Percentiles rank a stretch among this genome's conserved stretches.
Conservation (phyloP, 2,113 vertebrate species). For the Otolemur garnettii region DNA sequence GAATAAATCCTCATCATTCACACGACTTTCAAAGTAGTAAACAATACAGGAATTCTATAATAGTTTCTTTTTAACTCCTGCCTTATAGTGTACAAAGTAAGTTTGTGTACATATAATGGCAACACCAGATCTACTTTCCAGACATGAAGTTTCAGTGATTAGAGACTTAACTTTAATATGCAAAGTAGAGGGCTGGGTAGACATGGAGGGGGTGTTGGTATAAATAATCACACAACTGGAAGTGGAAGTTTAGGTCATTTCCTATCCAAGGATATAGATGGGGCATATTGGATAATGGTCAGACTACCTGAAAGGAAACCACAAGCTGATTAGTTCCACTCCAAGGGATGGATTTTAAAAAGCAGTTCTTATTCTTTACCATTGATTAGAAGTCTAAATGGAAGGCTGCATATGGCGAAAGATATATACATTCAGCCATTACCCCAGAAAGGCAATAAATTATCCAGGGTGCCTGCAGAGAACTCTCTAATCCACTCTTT, state of each 20-base stretch:
- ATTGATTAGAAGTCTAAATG: slow-evolving; percentile 75
- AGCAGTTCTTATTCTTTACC: slow-evolving; percentile 68
- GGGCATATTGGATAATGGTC: slow-evolving; percentile 71
- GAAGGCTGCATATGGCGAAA: slow-evolving; percentile 58
- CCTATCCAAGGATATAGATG: slow-evolving; percentile 70
- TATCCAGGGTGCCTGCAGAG: slow-evolving; percentile 67
- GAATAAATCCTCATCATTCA: slow-evolving; percentile 70
- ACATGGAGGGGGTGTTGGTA: slow-evolving; percentile 46
- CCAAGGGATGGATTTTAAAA: slow-evolving; percentile 61
- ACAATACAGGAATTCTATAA: slow-evolving; percentile 70
- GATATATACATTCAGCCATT: slow-evolving; percentile 70
- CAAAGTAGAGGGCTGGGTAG: slow-evolving; percentile 66
- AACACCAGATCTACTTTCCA: slow-evolving; percentile 77
- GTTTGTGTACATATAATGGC: slow-evolving; percentile 55
- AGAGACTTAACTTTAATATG: slow-evolving; percentile 77
- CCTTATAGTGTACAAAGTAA: slow-evolving; percentile 60
- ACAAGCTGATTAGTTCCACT: slow-evolving; percentile 81
- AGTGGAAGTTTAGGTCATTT: slow-evolving; percentile 81
- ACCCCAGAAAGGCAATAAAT: slow-evolving; percentile 66
- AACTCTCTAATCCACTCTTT: slow-evolving; percentile 74
- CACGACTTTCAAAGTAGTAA: slow-evolving; percentile 73
- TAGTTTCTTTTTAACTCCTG: slow-evolving; percentile 74
- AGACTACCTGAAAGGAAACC: slow-evolving; percentile 83
- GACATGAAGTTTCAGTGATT: slow-evolving; percentile 68
- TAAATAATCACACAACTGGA: slow-evolving; percentile 82